These are phyloP conservation scores for Botia almorhae DNA, from an alignment of 2,797 vertebrate species.

Conservation along the genomic window DNA sequence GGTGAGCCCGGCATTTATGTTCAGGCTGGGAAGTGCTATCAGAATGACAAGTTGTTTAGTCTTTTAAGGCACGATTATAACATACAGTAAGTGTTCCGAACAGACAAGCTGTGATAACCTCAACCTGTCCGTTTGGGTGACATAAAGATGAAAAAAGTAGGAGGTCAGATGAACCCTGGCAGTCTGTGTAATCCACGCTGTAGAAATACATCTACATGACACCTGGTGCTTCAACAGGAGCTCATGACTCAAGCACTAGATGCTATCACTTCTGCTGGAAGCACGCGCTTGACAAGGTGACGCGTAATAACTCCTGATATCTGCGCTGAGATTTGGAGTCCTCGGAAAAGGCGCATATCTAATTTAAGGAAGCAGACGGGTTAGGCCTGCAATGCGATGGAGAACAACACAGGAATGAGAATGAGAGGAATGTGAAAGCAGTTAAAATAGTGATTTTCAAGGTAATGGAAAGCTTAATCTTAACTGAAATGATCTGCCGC, in stretches of 20 bases:
- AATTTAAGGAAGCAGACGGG: slow-evolving; percentile 1
- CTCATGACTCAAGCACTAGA: neutral
- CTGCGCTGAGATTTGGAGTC: neutral
- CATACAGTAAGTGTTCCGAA: neutral
- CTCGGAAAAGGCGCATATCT: neutral
- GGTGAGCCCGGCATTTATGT: no score
- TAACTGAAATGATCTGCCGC: no score
- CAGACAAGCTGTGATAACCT: neutral
- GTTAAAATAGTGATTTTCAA: neutral
- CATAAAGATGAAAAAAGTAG: neutral
- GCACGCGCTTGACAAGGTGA: neutral
- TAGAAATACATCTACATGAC: slow-evolving; percentile 7
- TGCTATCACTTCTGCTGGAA: neutral
- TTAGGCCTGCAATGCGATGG: neutral
- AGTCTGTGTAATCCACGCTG: neutral
- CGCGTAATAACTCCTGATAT: slow-evolving; percentile 10
- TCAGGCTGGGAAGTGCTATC: no score
- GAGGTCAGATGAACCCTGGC: slow-evolving; percentile 30
- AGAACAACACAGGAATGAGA: neutral
- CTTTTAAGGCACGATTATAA: neutral
- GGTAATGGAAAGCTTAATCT: no score
- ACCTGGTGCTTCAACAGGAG: neutral
- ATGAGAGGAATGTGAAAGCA: neutral
- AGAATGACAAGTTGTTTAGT: no score
- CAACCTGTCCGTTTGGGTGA: neutral